Conservation (phyloP, 2,888 invertebrate species). For the Drosophila cognata region DNA sequence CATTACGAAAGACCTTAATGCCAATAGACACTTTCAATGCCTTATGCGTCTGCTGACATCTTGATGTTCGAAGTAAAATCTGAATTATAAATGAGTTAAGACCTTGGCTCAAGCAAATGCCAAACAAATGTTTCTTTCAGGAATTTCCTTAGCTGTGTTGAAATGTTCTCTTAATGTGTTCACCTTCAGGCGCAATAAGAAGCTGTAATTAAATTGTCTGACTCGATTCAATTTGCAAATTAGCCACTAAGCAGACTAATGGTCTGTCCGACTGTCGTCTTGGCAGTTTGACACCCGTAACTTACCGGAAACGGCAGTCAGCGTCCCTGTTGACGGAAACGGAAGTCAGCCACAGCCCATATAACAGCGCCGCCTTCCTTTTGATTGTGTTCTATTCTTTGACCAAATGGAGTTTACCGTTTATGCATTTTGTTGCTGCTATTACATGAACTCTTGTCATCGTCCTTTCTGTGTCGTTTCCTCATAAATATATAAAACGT, state of each 20-base stretch:
- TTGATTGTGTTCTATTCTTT: slow-evolving; percentile 26
- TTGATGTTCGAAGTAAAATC: not conserved
- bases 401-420: slow-evolving; percentile 37
- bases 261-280: slow-evolving; percentile 43
- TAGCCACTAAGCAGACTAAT: slow-evolving; percentile 64
- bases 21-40: not conserved
- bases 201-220: slow-evolving; percentile 51
- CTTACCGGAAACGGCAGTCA: slow-evolving; percentile 56
- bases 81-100: not conserved
- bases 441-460: slow-evolving; percentile 13
- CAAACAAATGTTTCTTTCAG: not conserved
- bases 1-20: not conserved
- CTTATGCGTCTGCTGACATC: not conserved
- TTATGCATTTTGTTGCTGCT: slow-evolving; percentile 23
- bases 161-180: slow-evolving; percentile 1
- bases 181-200: slow-evolving; percentile 10
- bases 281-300: not conserved
- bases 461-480: slow-evolving; percentile 7
- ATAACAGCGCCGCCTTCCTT: slow-evolving; percentile 3
- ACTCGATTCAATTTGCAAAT: slow-evolving; percentile 63
- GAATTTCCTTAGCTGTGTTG: not conserved
- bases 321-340: slow-evolving; percentile 62
- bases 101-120: not conserved
- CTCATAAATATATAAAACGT: slow-evolving; percentile 54
- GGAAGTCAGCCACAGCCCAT: slow-evolving; percentile 52